These are phyloP conservation scores for Tichodroma muraria DNA, from an alignment of 2,113 vertebrate genomes.

Conservation along the genomic window DNA sequence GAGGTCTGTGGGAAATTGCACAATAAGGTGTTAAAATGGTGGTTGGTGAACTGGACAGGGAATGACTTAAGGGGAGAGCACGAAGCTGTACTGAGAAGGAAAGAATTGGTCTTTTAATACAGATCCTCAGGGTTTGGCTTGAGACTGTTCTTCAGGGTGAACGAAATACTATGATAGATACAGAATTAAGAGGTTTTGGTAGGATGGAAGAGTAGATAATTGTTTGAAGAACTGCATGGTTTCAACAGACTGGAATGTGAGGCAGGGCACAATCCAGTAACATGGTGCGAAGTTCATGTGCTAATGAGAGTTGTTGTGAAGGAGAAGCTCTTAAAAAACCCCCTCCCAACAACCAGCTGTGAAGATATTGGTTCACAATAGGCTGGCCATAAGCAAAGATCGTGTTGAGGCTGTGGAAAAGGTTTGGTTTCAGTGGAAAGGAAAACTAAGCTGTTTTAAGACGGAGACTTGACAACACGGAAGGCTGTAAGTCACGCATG, in stretches of 20 bases:
- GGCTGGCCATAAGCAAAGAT: background rate
- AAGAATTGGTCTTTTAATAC: background rate
- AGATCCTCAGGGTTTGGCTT: background rate
- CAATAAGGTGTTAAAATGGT: background rate
- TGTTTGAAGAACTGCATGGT: background rate
- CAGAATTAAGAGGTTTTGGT: background rate
- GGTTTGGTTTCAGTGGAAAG: background rate
- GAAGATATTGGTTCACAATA: background rate
- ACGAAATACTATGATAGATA: background rate
- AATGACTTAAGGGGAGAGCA: background rate
- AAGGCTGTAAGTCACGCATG: accelerated
- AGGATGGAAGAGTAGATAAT: background rate
- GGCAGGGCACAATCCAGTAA: background rate
- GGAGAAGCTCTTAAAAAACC: background rate
- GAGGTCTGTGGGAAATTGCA: background rate
- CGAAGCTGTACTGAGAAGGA: background rate
- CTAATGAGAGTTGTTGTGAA: background rate
- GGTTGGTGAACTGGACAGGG: background rate
- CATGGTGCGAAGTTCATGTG: background rate
- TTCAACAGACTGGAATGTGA: background rate
- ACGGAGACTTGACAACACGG: background rate
- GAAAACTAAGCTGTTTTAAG: background rate
- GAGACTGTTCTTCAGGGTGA: background rate
- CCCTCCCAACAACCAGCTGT: background rate
- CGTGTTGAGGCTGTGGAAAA: background rate